These are phyloP conservation scores for Spodoptera exigua DNA, from an alignment of 2,888 invertebrate genomes.

Conservation along the genomic window DNA sequence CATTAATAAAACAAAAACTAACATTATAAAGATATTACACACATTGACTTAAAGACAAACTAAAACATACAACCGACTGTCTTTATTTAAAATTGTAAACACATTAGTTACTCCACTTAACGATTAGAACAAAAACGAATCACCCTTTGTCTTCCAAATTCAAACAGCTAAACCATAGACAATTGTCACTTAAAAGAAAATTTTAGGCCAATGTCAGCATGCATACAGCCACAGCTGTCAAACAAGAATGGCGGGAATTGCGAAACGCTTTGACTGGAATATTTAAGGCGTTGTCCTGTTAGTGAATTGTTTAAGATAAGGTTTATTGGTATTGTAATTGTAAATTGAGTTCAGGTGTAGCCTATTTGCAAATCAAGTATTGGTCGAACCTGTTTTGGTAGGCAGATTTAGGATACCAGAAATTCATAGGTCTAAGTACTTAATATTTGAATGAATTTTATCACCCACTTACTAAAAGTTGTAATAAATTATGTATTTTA, in stretches of 20 bases:
- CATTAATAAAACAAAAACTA: too few species aligned
- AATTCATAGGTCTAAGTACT: background rate
- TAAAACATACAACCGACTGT: too few species aligned
- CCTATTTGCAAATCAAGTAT: conserved; percentile 22
- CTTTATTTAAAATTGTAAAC: background rate
- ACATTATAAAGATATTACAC: too few species aligned
- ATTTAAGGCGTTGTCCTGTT: conserved; percentile 42
- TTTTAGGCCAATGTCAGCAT: conserved; percentile 50
- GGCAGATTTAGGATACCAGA: background rate
- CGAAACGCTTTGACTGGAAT: conserved; percentile 28
- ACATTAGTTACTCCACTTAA: background rate
- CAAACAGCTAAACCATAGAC: conserved; percentile 11
- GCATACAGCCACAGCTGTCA: conserved; percentile 21
- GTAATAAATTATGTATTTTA: background rate
- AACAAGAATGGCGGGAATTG: conserved; percentile 42
- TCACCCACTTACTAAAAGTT: background rate
- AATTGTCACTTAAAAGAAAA: conserved; percentile 24
- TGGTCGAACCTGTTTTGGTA: conserved; percentile 16
- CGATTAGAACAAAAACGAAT: background rate
- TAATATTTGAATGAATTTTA: background rate
- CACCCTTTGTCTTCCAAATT: conserved; percentile 32
- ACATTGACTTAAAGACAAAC: too few species aligned
- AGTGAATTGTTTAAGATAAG: conserved; percentile 23
- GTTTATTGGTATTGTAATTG: conserved; percentile 39
- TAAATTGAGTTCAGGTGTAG: conserved; percentile 19